phyloP scores from a whole-genome alignment of 64 coral and sea anemone genomes.

The Montipora efflorescens region DNA sequence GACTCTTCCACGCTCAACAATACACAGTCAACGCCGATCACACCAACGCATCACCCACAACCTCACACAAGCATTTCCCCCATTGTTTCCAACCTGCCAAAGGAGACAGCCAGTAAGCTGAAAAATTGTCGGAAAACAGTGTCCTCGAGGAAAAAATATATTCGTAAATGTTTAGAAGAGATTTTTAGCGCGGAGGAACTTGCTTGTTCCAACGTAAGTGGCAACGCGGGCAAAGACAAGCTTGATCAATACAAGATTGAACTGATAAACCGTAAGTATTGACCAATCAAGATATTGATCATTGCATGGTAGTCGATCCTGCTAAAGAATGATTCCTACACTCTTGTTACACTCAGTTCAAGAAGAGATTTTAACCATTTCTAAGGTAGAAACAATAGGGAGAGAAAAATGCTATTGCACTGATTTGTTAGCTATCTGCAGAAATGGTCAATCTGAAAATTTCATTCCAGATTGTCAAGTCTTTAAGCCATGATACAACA shows the following conservation, averaged over 20 bases:
- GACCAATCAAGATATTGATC: neutral
- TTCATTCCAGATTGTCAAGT: too few relatives aligned
- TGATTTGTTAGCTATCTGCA: too few relatives aligned
- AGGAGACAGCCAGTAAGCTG: neutral
- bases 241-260: slow-evolving; percentile 21
- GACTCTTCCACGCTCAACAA: neutral
- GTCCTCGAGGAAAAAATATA: slow-evolving; percentile 11
- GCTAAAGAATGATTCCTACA: too few relatives aligned
- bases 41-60: neutral
- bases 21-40: neutral
- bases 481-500: too few relatives aligned
- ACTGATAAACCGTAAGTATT: neutral
- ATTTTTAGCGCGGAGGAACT: slow-evolving; percentile 4
- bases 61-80: neutral
- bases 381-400: too few relatives aligned
- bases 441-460: too few relatives aligned
- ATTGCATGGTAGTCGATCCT: too few relatives aligned
- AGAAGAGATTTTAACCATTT: too few relatives aligned
- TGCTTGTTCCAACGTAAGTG: neutral
- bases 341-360: too few relatives aligned
- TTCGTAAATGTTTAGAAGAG: neutral
- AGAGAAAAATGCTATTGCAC: too few relatives aligned
- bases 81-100: neutral
- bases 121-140: neutral
- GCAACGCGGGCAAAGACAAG: slow-evolving; percentile 7